Conservation (phyloP, 1,140 invertebrate species). For the Caerostris extrusa region DNA sequence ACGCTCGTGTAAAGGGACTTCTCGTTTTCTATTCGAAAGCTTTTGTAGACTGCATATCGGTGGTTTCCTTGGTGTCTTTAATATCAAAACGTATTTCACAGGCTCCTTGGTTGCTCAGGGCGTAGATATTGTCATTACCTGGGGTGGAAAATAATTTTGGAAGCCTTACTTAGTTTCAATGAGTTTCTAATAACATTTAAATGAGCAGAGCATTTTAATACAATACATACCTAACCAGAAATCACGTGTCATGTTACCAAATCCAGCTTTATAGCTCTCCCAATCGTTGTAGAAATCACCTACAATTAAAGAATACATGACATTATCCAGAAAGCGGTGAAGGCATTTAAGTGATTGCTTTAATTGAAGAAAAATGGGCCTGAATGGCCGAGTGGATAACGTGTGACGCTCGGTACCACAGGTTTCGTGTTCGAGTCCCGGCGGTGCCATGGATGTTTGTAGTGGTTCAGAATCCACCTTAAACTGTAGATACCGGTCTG, state of each 20-base stretch:
- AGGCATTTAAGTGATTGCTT: no score
- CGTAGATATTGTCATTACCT: conserved; percentile 70
- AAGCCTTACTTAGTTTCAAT: no score
- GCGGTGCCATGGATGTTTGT: no score
- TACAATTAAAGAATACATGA: not conserved
- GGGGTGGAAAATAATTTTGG: not conserved
- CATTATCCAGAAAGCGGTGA: no score
- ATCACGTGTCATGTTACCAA: not conserved
- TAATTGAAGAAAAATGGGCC: no score
- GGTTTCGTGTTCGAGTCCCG: no score
- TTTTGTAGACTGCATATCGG: conserved; percentile 43
- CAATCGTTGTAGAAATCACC: not conserved
- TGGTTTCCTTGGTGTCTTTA: not conserved
- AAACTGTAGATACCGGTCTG: no score
- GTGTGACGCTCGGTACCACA: no score
- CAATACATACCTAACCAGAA: not conserved
- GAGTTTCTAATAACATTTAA: no score
- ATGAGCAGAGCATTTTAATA: no score
- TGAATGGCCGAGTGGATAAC: no score
- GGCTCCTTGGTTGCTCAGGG: conserved; percentile 46
- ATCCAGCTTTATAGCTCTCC: not conserved
- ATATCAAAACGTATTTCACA: conserved; percentile 52
- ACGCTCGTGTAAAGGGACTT: conserved; percentile 3
- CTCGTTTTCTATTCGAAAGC: conserved; percentile 60
- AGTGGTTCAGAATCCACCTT: no score